Evolutionary conservation across 30 jellyfish, hydroid and myxozoan genomes (phyloP).

Genomic region (Chironex yamaguchii): DNA sequence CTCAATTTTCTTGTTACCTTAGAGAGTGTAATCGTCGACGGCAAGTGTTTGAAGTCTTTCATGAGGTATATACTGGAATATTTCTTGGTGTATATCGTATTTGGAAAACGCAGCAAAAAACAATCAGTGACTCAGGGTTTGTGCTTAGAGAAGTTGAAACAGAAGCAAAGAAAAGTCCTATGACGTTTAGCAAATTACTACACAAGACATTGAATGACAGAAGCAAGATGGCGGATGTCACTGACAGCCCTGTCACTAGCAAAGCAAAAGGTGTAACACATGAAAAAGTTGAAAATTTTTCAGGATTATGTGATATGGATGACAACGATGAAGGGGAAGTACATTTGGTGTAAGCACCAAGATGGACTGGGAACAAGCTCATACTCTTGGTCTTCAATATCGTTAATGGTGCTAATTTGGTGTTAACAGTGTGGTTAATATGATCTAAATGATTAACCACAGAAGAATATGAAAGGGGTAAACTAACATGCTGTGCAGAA

Average conservation of each 20-base stretch:
- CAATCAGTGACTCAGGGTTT: conserved; percentile 91
- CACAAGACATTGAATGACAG: conserved; percentile 64
- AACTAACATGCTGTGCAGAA: too few species aligned
- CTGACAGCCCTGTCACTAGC: background rate
- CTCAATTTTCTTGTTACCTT: too few species aligned
- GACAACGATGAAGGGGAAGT: conserved; percentile 60
- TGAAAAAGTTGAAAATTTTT: conserved; percentile 79
- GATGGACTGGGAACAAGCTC: too few species aligned
- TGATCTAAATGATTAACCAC: too few species aligned
- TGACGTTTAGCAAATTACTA: conserved; percentile 34
- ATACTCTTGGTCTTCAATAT: too few species aligned
- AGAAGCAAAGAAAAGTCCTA: conserved; percentile 80
- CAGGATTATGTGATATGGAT: conserved; percentile 85
- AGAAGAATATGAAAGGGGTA: too few species aligned
- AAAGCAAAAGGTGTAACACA: conserved; percentile 19
- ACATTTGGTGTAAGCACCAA: conserved; percentile 65
- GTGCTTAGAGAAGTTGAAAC: conserved; percentile 90
- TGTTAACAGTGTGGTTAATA: too few species aligned
- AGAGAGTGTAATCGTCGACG: conserved; percentile 70
- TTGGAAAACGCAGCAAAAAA: conserved; percentile 89
- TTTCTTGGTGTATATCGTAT: conserved; percentile 58
- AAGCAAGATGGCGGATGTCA: conserved; percentile 40
- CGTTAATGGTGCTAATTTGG: too few species aligned
- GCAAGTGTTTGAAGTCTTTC: conserved; percentile 82
- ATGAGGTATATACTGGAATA: conserved; percentile 81